Evolutionary conservation across 2,888 invertebrate species (phyloP), one percentile per base, ranked within the genome.

Genomic region (Limulus polyphemus): DNA sequence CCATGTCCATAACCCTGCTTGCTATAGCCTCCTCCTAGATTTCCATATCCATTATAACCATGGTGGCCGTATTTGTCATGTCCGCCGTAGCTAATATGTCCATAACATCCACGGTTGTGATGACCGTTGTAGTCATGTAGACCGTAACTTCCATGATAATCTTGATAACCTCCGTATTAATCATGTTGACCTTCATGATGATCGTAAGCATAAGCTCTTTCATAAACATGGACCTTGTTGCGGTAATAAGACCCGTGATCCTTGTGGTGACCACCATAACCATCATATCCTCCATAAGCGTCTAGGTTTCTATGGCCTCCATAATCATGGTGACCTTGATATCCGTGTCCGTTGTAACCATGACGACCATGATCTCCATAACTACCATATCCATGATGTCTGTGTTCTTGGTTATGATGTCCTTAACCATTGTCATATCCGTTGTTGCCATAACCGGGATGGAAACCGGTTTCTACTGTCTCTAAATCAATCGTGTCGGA

Each of bases 341-440:
- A 62, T n/a, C 62, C 65, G 13, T 65, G 59, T 16, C 55, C 62
- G 5, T 61, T 55, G 60, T 63, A 61, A 10, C 54, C 63, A 32
- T 65, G 63, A 50, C 57, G 61, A 47, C 65, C 65, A 60, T 65
- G 65, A 54, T 65, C 65, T 48, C 65, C 65, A 47, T 65, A 62
- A 59, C 58, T 11, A 46, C 57, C 59, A 12, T 14, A 17, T 57
- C 62, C 65, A 47, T 63, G 52, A 47, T 62, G 63, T 5, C 63
- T 63, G n/a, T 65, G 60, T 52, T 61, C 65, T 16, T 47, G 17
- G 55, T 55, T 60, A 12, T 52, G 55, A 47, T 56, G 56, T 52
- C 62, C 61, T 47, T 65, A 61, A 51, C 59, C 65, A 47, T 63
- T 63, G 55, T 65, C 10, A 47, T 60, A 60, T 14, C 61, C 61